Percentiles rank a stretch among this genome's conserved stretches.
Evolutionary conservation across 2,797 vertebrate species (phyloP).

Genomic region (Craterocephalus amniculus): DNA sequence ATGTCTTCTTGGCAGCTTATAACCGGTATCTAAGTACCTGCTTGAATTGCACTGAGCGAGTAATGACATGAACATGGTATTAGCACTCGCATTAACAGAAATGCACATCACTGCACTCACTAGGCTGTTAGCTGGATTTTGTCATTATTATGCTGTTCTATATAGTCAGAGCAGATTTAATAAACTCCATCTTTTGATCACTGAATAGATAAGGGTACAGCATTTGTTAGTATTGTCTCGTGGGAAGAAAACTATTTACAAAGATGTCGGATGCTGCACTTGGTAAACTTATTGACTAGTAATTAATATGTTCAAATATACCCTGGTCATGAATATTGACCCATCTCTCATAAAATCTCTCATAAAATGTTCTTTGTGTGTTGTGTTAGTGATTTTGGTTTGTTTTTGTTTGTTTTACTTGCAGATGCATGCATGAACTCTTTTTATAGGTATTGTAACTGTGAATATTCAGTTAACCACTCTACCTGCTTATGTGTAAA

Average conservation of each 20-base stretch:
- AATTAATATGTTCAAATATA: constrained; percentile 65
- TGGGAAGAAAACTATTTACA: constrained; percentile 36
- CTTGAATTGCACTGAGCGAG: constrained; percentile 30
- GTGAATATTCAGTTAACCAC: too few species aligned
- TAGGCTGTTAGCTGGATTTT: constrained; percentile 20
- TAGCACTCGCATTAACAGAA: constrained; percentile 39
- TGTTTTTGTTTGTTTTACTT: constrained; percentile 25
- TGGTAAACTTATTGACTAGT: constrained; percentile 68
- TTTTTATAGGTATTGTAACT: neutral
- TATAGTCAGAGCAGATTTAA: constrained; percentile 42
- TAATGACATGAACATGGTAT: constrained; percentile 37
- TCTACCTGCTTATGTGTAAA: neutral
- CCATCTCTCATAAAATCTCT: constrained; percentile 32
- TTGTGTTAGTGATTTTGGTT: constrained; percentile 21
- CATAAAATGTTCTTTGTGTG: constrained; percentile 59
- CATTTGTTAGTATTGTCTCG: constrained; percentile 27
- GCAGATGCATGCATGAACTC: neutral
- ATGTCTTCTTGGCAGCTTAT: constrained; percentile 43
- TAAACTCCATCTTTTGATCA: constrained; percentile 46
- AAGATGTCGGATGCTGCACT: constrained; percentile 57
- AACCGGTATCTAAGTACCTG: constrained; percentile 33
- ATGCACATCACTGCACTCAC: constrained; percentile 18
- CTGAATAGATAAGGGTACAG: constrained; percentile 29
- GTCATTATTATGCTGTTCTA: constrained; percentile 26
- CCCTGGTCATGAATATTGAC: constrained; percentile 65